A percentile compares a stretch with the other conserved stretches of the same genome.
These are phyloP conservation scores for Struthidea cinerea DNA, from an alignment of 2,113 vertebrate genomes.

Conservation along the genomic window DNA sequence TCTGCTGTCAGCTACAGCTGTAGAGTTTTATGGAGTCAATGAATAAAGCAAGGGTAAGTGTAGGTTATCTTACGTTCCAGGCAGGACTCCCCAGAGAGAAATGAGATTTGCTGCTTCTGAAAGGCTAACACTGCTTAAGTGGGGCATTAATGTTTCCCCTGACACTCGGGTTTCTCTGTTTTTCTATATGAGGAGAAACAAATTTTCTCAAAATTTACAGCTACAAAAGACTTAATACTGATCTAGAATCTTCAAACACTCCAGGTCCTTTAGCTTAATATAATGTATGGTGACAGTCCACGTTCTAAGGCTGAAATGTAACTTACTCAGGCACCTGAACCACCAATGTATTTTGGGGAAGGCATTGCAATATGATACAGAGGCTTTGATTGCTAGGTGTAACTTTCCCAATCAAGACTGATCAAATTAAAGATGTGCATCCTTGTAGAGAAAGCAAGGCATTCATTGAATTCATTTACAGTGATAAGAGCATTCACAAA, in stretches of 20 bases:
- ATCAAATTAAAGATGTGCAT: background rate
- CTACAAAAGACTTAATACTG: constrained; percentile 35
- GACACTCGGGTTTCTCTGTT: constrained; percentile 42
- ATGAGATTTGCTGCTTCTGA: constrained; percentile 59
- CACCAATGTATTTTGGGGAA: background rate
- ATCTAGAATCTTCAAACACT: constrained; percentile 33
- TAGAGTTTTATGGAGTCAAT: constrained; percentile 51
- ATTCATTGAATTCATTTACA: background rate
- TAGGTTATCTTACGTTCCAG: constrained; percentile 59
- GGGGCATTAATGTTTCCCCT: constrained; percentile 52
- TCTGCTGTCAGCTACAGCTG: constrained; percentile 70
- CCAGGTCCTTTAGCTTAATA: background rate
- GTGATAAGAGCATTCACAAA: background rate
- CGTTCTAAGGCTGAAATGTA: constrained; percentile 20
- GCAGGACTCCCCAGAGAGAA: constrained; percentile 54
- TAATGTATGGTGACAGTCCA: background rate
- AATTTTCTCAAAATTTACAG: constrained; percentile 61
- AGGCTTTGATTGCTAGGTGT: background rate
- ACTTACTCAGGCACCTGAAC: background rate
- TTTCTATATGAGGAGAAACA: constrained; percentile 55
- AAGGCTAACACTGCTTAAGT: constrained; percentile 55
- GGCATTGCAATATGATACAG: background rate
- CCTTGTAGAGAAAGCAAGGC: background rate
- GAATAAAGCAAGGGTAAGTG: constrained; percentile 55
- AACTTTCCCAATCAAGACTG: background rate